Base-by-base conservation (phyloP, 2,888 invertebrate species). In the Drosophila mettleri region DNA sequence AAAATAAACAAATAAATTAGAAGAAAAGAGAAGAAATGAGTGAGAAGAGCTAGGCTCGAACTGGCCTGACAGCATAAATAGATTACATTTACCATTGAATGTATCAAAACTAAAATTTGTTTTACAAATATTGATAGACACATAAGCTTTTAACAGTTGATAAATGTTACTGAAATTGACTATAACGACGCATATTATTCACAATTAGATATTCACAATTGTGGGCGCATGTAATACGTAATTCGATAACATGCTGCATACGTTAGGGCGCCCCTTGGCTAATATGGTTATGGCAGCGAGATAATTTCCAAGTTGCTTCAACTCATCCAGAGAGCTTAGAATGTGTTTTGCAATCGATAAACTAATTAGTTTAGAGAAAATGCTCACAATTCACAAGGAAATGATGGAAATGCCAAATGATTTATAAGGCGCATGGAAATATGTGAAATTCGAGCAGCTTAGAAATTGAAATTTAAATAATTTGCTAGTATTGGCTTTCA, bases 401-500 rank as follows among this genome's bases (percentile, higher is more conserved):
- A 8, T 18, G 24, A n/a, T 9, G 43, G 5, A 43, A 43, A 16
- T 43, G 43, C 24, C 24, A 16, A 9, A 43, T 41, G 16, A 54
- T 54, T 41, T 31, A 41, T 33, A 31, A 16, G 12, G 12, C 31
- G 20, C 9, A 41, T 53, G n/a, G 12, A 46, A 48, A 20, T 45
- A n/a, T 36, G 10, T 20, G 16, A 6, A n/a, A 38, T n/a, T 31
- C 20, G 20, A 3, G 22, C 51, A 24, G 41, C 39, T 48, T 39
- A 31, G 43, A 31, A 18, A 46, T 34, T 34, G 59, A 63, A 58
- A 63, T 51, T 64, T 20, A 45, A 38, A 59, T 59, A 45, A 64
- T 59, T 64, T 64, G 45, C 59, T 36, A 43, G 43, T 27, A 39
- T 63, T 49, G 58, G 49, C 49, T 27, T 18, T 14, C 24, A 5